Evolutionary conservation across 2,888 invertebrate species (phyloP), one percentile per base, ranked within the genome.

Genomic region (Tetrapedia diversipes): DNA sequence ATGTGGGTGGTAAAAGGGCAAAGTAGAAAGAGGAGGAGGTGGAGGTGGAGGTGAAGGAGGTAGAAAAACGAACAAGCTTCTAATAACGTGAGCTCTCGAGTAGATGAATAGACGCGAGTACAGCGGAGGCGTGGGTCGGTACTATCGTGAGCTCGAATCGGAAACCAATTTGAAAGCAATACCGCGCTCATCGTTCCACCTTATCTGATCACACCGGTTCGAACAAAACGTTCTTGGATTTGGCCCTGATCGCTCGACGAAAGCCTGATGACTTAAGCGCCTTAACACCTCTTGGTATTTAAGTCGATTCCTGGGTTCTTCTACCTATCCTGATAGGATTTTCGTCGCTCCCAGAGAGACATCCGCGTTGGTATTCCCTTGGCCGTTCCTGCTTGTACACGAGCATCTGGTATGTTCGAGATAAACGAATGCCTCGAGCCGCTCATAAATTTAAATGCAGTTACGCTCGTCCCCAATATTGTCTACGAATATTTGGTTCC

Each of bases 111-210:
- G 81, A 80, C 59, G 65, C 68, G 69, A 64, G 72, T 82, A 72
- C 57, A 81, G 51, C 24, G 7, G 71, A 69, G 81, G 77, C 79
- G 81, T 83, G 81, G 79, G 72, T 75, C 79, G 79, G 71, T 53
- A 51, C 81, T 84, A 91, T 90, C 90, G 86, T 81, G 81, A 82
- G 85, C 87, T 86, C 81, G 87, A 89, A 90, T 91, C 91, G 90
- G 86, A 89, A 91, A 91, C 87, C 91, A 90, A 91, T 91, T 90
- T 89, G 87, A 89, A 88, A 88, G 89, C 89, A 90, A 90, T 91
- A 90, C 87, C 87, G 86, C 82, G 86, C 87, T 90, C 88, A 89
- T 89, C 89, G 86, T 82, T 81, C 82, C 79, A 67, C 73, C 86
- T 89, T 89, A 89, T 90, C 89, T 85, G 89, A 89, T 89, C 82